Percentiles rank a stretch among this genome's conserved stretches.
Evolutionary conservation across 2,888 invertebrate genomes (phyloP).

Genomic region (Resseliella maxima): DNA sequence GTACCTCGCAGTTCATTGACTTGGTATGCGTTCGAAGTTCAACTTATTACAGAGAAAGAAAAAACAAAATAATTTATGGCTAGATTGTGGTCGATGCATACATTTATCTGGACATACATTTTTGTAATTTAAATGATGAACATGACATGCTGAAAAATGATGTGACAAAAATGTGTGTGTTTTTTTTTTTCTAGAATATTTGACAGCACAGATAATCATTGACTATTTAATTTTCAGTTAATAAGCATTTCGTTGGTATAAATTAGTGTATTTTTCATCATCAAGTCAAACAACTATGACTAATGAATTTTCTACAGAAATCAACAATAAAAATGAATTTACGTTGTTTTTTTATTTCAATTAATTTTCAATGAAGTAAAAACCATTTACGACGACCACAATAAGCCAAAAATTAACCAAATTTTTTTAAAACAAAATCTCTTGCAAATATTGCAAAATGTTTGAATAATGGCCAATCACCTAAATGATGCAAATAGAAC

Average conservation of each 20-base stretch:
- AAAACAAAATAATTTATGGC: neutral
- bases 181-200: too few species aligned
- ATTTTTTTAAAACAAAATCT: too few species aligned
- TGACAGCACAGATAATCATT: neutral
- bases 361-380: too few species aligned
- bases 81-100: neutral
- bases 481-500: neutral
- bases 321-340: too few species aligned
- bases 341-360: too few species aligned
- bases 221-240: neutral
- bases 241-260: neutral
- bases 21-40: neutral
- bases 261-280: neutral
- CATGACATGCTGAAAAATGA: neutral
- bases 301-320: neutral
- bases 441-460: too few species aligned
- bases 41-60: neutral
- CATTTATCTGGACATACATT: neutral
- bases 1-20: neutral
- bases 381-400: too few species aligned
- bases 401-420: too few species aligned
- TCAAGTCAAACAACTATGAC: neutral
- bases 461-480: too few species aligned
- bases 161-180: neutral
- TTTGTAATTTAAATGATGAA: neutral